Evolutionary conservation across 1,140 invertebrate species (phyloP).

Genomic region (Brachionus asplanchnoidis): DNA sequence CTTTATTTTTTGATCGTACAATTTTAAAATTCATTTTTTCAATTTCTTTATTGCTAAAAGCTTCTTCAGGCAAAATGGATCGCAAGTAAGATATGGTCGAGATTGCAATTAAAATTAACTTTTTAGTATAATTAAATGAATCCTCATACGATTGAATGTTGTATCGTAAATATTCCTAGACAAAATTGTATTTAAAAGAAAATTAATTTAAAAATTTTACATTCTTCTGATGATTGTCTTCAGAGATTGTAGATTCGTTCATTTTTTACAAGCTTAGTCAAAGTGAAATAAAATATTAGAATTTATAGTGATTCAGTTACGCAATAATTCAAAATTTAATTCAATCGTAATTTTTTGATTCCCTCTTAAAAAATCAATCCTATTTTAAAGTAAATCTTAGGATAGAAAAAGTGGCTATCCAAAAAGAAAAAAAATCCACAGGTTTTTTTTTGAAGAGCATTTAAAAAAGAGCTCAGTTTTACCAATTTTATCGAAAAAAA

Average conservation of each 20-base stretch:
- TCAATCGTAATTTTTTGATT: not conserved
- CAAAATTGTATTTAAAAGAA: not conserved
- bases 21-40: conserved; percentile 17
- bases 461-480: not conserved
- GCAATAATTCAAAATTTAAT: not conserved
- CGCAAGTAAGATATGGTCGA: not conserved
- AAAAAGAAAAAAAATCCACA: not conserved
- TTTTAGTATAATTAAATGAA: not conserved
- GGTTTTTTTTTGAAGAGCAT: not conserved
- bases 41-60: not conserved
- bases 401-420: not conserved
- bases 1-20: not conserved
- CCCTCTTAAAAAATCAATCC: not conserved
- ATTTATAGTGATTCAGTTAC: not conserved
- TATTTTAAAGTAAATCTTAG: not conserved
- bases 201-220: not conserved
- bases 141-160: not conserved
- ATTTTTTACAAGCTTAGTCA: not conserved
- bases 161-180: not conserved
- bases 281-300: not conserved
- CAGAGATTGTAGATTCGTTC: not conserved
- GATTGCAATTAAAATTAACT: not conserved
- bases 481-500: not conserved
- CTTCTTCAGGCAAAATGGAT: not conserved
- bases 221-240: not conserved